Percentiles rank a stretch among this genome's conserved stretches.
Conservation (phyloP, 1,140 invertebrate genomes). For the Drosophila mojavensis region DNA sequence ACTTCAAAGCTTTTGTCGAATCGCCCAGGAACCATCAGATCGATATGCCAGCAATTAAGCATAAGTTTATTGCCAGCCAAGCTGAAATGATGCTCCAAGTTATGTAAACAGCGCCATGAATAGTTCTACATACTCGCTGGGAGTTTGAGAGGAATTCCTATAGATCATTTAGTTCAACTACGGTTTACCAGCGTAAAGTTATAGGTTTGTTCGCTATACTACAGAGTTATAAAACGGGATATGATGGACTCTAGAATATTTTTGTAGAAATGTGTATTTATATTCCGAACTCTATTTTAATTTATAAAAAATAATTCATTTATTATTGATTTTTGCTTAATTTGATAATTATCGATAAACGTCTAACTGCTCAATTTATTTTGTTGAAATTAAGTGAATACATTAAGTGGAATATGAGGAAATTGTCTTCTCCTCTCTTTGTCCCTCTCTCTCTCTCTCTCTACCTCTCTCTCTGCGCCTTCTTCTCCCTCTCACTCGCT, state of each 20-base stretch:
- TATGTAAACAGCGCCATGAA: slow-evolving; percentile 58
- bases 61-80: slow-evolving; percentile 48
- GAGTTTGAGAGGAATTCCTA: slow-evolving; percentile 55
- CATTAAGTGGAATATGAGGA: no score
- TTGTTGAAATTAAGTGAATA: no score
- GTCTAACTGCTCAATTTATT: no score
- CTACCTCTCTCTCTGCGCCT: no score
- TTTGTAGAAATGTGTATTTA: no score
- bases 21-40: slow-evolving; percentile 51
- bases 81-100: slow-evolving; percentile 53
- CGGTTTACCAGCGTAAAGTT: slow-evolving; percentile 63
- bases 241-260: not conserved
- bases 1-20: slow-evolving; percentile 58
- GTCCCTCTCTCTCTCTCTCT: no score
- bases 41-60: slow-evolving; percentile 67
- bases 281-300: no score
- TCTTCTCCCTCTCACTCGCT: not conserved
- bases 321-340: no score
- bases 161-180: slow-evolving; percentile 73
- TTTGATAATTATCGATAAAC: no score
- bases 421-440: no score
- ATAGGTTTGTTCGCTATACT: slow-evolving; percentile 14
- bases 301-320: no score
- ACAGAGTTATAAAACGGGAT: not conserved
- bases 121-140: slow-evolving; percentile 19